Conservation (phyloP, 1,140 invertebrate species). For the Leptoteleia sp. region DNA sequence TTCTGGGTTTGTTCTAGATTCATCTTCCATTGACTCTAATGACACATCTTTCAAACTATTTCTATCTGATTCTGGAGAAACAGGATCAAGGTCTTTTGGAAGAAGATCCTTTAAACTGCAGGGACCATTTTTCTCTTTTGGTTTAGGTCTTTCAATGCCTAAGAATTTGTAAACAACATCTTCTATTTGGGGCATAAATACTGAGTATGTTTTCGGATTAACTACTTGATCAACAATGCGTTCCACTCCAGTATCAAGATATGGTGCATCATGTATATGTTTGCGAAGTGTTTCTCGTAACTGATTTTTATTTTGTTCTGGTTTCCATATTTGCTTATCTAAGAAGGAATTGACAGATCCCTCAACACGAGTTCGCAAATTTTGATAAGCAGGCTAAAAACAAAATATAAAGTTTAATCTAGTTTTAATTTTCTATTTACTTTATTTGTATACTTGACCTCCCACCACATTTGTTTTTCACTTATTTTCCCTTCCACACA, state of each 20-base stretch:
- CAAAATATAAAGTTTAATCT: background rate
- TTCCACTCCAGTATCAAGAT: constrained; percentile 88
- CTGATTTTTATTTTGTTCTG: constrained; percentile 95
- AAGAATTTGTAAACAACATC: constrained; percentile 93
- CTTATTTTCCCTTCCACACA: too few species aligned
- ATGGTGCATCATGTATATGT: constrained; percentile 88
- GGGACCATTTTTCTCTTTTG: constrained; percentile 77
- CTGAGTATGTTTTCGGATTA: constrained; percentile 92
- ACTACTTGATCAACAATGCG: constrained; percentile 97
- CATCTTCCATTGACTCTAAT: constrained; percentile 70
- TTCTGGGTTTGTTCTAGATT: constrained; percentile 38
- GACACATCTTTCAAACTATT: constrained; percentile 78
- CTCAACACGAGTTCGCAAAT: constrained; percentile 94
- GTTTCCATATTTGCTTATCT: constrained; percentile 90
- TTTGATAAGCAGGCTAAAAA: constrained; percentile 93
- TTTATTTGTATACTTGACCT: too few species aligned
- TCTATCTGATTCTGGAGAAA: constrained; percentile 88
- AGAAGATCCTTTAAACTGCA: constrained; percentile 83
- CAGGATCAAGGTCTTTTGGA: constrained; percentile 88
- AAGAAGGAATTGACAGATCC: constrained; percentile 91
- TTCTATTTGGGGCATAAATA: constrained; percentile 95
- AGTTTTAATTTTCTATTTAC: too few species aligned
- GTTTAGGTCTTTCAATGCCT: constrained; percentile 86
- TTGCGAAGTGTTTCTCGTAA: constrained; percentile 92
- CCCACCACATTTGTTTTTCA: too few species aligned